These are phyloP conservation scores for Thaleichthys pacificus DNA, from an alignment of 2,797 vertebrate genomes.

Conservation along the genomic window DNA sequence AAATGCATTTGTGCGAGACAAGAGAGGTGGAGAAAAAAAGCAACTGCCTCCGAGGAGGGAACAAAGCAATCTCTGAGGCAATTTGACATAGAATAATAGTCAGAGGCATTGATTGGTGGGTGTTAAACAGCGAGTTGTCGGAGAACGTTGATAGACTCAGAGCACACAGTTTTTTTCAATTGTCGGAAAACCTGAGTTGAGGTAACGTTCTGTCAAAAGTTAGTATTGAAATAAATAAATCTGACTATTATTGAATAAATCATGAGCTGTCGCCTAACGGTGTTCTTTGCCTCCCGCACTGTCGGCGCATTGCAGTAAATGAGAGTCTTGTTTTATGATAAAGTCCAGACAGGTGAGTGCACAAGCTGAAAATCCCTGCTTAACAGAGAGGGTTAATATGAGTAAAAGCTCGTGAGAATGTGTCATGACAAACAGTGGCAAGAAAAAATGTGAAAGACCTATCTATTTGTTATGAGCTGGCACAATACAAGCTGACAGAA, in stretches of 20 bases:
- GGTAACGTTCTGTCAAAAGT: constrained; percentile 40
- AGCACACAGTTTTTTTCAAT: constrained; percentile 6
- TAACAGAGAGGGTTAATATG: constrained; percentile 52
- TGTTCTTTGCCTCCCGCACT: constrained; percentile 27
- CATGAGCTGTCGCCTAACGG: constrained; percentile 42
- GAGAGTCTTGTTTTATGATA: constrained; percentile 38
- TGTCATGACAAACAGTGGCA: constrained; percentile 33
- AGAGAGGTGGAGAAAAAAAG: constrained; percentile 16
- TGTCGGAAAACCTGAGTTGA: constrained; percentile 40
- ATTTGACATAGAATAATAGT: constrained; percentile 33
- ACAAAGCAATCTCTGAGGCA: constrained; percentile 30
- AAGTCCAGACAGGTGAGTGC: constrained; percentile 45
- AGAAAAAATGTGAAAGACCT: constrained; percentile 27
- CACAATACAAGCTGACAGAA: constrained; percentile 57
- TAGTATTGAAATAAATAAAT: constrained; percentile 48
- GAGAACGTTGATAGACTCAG: constrained; percentile 30
- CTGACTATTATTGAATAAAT: constrained; percentile 53
- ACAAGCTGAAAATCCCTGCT: constrained; percentile 48
- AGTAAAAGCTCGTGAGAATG: constrained; percentile 42
- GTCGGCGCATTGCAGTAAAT: constrained; percentile 27
- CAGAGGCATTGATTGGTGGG: constrained; percentile 37
- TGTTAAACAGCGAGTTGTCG: constrained; percentile 19
- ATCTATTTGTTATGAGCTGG: constrained; percentile 57
- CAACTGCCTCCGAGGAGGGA: constrained; percentile 27
- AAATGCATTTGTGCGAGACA: constrained; percentile 21